Evolutionary conservation across 2,113 vertebrate genomes (phyloP).

Genomic region (Piaya cayana): DNA sequence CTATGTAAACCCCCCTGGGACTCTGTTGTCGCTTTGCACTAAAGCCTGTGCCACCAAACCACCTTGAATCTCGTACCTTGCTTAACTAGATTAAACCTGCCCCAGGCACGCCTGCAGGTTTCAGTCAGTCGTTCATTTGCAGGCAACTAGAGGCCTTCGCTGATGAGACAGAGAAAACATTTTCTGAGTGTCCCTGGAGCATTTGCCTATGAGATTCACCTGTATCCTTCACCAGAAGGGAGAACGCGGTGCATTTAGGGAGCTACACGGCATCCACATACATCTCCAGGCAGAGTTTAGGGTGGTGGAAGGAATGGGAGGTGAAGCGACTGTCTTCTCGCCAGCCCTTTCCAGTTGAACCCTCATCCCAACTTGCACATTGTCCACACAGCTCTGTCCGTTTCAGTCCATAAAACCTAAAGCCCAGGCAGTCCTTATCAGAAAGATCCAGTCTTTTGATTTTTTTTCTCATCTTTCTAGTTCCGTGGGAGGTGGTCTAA

Average conservation of each 20-base stretch:
- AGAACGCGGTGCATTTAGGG: neutral
- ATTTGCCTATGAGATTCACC: neutral
- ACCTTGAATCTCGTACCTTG: neutral
- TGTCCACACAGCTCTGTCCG: neutral
- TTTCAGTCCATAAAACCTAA: neutral
- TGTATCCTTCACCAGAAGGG: neutral
- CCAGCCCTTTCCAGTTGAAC: neutral
- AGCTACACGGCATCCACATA: no score
- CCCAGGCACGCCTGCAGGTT: neutral
- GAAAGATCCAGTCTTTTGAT: neutral
- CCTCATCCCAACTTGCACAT: accelerated
- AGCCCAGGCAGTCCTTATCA: neutral
- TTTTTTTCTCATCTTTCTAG: neutral
- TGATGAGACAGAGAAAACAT: neutral
- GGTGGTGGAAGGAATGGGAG: neutral
- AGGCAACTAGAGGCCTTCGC: neutral
- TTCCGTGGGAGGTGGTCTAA: neutral
- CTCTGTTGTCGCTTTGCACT: neutral
- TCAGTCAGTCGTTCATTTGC: neutral
- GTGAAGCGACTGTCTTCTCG: neutral
- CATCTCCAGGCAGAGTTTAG: neutral
- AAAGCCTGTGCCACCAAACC: neutral
- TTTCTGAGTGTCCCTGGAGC: neutral
- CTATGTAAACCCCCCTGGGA: neutral
- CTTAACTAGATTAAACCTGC: neutral